Conservation (phyloP, 2,797 vertebrate genomes). For the Fistularia tabacaria region DNA sequence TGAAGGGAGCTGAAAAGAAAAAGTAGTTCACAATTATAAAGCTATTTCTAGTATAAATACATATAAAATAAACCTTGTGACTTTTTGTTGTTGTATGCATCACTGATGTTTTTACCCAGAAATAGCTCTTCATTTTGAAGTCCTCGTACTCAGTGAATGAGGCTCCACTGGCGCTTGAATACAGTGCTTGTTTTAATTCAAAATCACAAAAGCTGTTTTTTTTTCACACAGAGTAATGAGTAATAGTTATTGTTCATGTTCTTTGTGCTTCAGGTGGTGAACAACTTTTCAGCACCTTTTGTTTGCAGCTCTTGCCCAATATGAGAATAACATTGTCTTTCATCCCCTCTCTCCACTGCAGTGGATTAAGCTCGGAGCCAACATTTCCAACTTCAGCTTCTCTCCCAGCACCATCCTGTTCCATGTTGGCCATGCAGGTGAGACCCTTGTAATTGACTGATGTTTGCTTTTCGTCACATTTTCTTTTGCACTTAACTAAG, state of each 20-base stretch:
- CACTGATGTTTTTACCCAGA: too few relatives aligned
- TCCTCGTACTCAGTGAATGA: constrained; percentile 24
- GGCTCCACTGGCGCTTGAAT: constrained; percentile 20
- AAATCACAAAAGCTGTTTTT: constrained; percentile 51
- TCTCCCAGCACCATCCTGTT: constrained; percentile 94
- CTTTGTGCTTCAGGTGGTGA: constrained; percentile 42
- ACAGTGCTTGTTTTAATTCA: constrained; percentile 45
- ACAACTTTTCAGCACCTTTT: constrained; percentile 45
- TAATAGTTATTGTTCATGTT: constrained; percentile 43
- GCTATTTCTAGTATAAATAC: too few relatives aligned
- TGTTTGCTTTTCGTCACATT: constrained; percentile 1
- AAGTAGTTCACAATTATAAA: too few relatives aligned
- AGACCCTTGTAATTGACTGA: constrained; percentile 44
- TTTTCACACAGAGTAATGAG: constrained; percentile 21
- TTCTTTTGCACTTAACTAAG: neutral
- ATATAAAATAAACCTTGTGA: too few relatives aligned
- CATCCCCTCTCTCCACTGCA: constrained; percentile 55
- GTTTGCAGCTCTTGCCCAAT: constrained; percentile 31
- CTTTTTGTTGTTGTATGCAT: too few relatives aligned
- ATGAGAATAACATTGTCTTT: constrained; percentile 40
- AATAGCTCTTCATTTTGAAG: too few relatives aligned
- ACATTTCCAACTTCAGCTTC: constrained; percentile 94
- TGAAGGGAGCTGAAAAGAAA: too few relatives aligned
- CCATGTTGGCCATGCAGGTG: constrained; percentile 94
- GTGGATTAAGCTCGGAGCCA: constrained; percentile 98